Evolutionary conservation across 2,797 vertebrate genomes (phyloP).

Genomic region (Karalla daura): DNA sequence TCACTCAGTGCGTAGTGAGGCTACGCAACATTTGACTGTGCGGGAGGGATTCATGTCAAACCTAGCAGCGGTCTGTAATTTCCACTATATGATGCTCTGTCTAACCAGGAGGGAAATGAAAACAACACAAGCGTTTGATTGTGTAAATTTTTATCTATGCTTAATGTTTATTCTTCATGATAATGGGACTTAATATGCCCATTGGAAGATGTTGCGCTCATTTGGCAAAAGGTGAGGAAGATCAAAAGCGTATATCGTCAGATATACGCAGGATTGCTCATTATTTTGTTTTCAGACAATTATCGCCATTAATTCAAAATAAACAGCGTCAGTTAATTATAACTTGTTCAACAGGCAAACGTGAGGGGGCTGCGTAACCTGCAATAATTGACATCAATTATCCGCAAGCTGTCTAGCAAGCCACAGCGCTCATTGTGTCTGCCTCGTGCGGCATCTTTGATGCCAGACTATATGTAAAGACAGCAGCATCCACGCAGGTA

Average conservation of each 20-base stretch:
- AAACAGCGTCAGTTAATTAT: conserved; percentile 30
- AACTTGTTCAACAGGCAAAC: conserved; percentile 26
- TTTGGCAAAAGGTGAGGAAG: neutral
- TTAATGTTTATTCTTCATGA: neutral
- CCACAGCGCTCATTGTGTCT: conserved; percentile 11
- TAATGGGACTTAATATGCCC: neutral
- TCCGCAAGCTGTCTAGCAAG: conserved; percentile 13
- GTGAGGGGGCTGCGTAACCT: conserved; percentile 22
- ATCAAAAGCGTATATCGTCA: neutral
- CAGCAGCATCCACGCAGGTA: conserved; percentile 4
- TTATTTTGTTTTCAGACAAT: conserved; percentile 26
- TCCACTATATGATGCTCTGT: conserved; percentile 4
- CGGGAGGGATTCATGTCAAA: conserved; percentile 30
- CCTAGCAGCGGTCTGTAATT: conserved; percentile 8
- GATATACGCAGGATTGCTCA: conserved; percentile 7
- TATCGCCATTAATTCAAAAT: conserved; percentile 27
- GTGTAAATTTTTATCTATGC: neutral
- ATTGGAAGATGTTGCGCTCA: neutral
- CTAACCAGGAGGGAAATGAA: neutral
- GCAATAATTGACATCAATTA: conserved; percentile 47
- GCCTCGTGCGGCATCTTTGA: neutral
- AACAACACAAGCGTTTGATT: neutral
- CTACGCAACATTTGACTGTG: conserved; percentile 24
- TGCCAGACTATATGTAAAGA: conserved; percentile 14
- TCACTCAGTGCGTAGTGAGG: conserved; percentile 35